Evolutionary conservation across 2,113 vertebrate species (phyloP).

Genomic region (Pluvialis apricaria): DNA sequence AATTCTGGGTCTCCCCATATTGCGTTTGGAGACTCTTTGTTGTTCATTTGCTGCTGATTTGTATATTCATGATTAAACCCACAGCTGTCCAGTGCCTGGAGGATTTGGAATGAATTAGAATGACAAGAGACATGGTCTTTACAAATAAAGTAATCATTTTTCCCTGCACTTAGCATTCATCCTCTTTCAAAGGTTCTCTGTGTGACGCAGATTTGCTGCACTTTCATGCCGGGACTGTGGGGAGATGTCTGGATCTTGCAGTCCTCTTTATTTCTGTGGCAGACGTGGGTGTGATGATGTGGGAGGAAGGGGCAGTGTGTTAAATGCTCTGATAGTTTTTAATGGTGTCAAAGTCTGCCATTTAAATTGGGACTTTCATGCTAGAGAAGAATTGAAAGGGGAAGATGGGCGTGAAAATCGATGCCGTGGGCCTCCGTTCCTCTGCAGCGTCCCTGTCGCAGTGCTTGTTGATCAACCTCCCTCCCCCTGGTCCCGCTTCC

Average conservation of each 20-base stretch:
- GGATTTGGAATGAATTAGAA: slow-evolving; percentile 50
- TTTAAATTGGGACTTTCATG: slow-evolving; percentile 44
- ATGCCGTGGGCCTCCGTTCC: neutral
- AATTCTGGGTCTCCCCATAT: neutral
- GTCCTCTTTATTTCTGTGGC: slow-evolving; percentile 18
- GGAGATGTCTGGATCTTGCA: slow-evolving; percentile 17
- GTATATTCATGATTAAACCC: slow-evolving; percentile 42
- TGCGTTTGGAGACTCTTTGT: neutral
- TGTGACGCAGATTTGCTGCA: slow-evolving; percentile 38
- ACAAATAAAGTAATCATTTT: slow-evolving; percentile 56
- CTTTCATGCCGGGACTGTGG: neutral
- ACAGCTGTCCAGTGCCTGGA: slow-evolving; percentile 8
- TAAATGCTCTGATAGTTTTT: slow-evolving; percentile 40
- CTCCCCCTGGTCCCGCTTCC: neutral
- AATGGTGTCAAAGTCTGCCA: slow-evolving; percentile 25
- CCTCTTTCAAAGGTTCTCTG: slow-evolving; percentile 35
- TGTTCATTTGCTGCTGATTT: slow-evolving; percentile 22
- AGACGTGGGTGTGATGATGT: neutral
- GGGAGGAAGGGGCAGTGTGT: slow-evolving; percentile 48
- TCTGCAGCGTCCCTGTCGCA: neutral
- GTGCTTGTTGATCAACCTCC: neutral
- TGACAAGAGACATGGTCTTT: slow-evolving; percentile 33
- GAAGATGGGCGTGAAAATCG: slow-evolving; percentile 24
- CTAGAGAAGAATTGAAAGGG: slow-evolving; percentile 36
- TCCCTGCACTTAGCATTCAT: slow-evolving; percentile 5